Conservation (phyloP, 2,797 vertebrate species). For the Heteromormyrus szaboi region DNA sequence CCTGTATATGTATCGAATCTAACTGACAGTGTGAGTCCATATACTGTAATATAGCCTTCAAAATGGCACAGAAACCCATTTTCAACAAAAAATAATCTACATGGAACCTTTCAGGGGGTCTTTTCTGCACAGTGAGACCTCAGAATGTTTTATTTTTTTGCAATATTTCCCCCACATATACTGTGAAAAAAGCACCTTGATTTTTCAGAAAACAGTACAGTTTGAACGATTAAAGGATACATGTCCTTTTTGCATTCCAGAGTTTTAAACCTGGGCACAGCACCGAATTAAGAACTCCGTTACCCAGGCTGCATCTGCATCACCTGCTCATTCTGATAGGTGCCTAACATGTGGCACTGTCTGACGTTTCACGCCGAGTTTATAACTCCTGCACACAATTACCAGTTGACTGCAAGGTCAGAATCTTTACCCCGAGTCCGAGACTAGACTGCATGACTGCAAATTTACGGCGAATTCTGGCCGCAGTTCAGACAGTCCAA, state of each 20-base stretch:
- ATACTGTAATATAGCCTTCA: conserved; percentile 26
- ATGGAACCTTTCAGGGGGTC: not conserved
- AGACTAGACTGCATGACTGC: not conserved
- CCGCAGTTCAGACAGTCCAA: not conserved
- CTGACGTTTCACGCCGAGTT: not conserved
- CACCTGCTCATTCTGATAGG: not conserved
- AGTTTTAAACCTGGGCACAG: not conserved
- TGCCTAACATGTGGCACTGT: not conserved
- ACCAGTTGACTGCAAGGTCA: not conserved
- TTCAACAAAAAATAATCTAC: not conserved
- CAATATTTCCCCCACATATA: not conserved
- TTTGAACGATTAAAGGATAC: not conserved
- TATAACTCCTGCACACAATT: not conserved
- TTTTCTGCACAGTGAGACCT: not conserved
- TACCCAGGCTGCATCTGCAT: not conserved
- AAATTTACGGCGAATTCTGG: not conserved
- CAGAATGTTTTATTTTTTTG: not conserved
- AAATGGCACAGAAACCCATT: conserved; percentile 25
- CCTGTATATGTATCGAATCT: conserved; percentile 22
- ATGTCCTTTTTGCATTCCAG: not conserved
- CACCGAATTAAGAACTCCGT: not conserved
- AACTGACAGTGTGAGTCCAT: conserved; percentile 35
- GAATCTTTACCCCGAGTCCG: not conserved
- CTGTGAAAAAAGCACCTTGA: conserved; percentile 2
- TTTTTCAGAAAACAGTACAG: not conserved